Base-by-base conservation (phyloP, 2,797 vertebrate genomes). In the Clarias laeviceps region DNA sequence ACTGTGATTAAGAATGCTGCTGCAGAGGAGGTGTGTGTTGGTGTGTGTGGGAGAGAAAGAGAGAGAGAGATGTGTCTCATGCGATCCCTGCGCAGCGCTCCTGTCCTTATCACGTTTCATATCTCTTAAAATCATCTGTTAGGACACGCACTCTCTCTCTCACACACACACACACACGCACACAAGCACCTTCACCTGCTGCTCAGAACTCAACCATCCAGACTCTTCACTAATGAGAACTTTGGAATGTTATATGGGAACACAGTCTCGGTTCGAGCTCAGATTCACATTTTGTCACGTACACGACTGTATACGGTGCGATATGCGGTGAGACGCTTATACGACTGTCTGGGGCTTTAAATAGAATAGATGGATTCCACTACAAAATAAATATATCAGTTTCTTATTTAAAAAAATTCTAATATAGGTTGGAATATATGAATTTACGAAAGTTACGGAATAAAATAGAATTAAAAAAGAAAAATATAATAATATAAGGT, bases 11-110 rank as follows among this genome's bases (percentile, higher is more conserved):
- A 40, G 84, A 87, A 85, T 59, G 76, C 57, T 84, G 87, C 77
- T 86, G 79, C 78, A 82, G 74, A 87, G 85, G 80, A 65, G 65
- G 82, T 86, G 82, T 83, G 80, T 81, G 62, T 80, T 74, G 70
- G 73, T 77, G 65, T 84, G 82, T 84, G 84, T 84, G 68, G 85
- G 80, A 76, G 76, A 59, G 56, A 80, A 78, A 78, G 72, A n/a
- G 61, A 78, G 15, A 56, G 74, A 40, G 45, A 12, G 22, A 24
- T 59, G 45, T 82, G 69, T 59, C 29, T 77, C 62, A 61, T 68
- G 54, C 32, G 70, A 56, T 74, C 45, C 27, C 24, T 22, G 56
- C 65, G 68, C 15, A n/a, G 22, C 11, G 2, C 40, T 50, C 2
- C 70, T 68, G 73, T 80, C 59, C 59, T 85, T 40, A 54, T 72